These are phyloP conservation scores for Petrolisthes manimaculis DNA, from an alignment of 2,888 invertebrate genomes.

Conservation along the genomic window DNA sequence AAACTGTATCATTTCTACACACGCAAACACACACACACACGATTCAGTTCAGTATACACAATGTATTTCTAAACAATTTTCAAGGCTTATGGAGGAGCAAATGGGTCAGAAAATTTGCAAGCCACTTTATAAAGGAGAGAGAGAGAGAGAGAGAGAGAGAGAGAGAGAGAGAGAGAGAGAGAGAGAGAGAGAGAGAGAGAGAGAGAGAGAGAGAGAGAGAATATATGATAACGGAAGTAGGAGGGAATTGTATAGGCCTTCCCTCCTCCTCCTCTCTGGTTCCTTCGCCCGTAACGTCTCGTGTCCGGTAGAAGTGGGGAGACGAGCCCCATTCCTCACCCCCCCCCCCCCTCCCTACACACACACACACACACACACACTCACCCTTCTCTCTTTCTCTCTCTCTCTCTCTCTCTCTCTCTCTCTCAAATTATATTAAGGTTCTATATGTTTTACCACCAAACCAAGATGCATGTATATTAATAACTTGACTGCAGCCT, in stretches of 20 bases:
- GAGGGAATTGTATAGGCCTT: constrained; percentile 4
- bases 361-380: too few relatives aligned
- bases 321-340: background rate
- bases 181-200: background rate
- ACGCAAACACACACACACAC: too few relatives aligned
- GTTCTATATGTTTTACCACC: too few relatives aligned
- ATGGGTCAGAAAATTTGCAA: background rate
- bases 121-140: background rate
- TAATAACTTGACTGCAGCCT: too few relatives aligned
- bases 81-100: background rate
- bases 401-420: too few relatives aligned
- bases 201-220: background rate
- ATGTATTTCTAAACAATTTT: too few relatives aligned
- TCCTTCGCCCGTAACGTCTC: constrained; percentile 19
- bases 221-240: background rate
- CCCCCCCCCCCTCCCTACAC: too few relatives aligned
- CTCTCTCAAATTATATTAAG: too few relatives aligned
- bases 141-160: background rate
- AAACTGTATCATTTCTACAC: too few relatives aligned
- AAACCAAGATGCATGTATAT: too few relatives aligned
- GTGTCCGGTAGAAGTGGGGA: constrained; percentile 26
- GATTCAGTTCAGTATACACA: too few relatives aligned
- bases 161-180: background rate
- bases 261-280: background rate
- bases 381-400: too few relatives aligned